Conservation (phyloP, 2,888 invertebrate genomes). For the Xestia sexstrigata region DNA sequence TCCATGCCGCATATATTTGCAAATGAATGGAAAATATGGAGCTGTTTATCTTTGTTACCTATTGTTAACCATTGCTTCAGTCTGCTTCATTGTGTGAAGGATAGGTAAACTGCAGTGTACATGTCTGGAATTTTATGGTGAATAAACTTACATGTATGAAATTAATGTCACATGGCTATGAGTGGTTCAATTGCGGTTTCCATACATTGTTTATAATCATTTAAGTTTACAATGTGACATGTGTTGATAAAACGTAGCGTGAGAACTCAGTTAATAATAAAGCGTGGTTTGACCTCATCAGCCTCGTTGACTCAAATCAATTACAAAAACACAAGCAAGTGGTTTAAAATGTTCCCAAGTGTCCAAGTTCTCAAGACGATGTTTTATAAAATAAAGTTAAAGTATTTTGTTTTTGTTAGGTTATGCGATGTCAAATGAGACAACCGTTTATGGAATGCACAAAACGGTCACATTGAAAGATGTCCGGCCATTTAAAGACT, state of each 20-base stretch:
- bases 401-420: neutral
- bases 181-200: conserved; percentile 11
- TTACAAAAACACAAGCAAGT: conserved; percentile 31
- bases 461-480: neutral
- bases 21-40: conserved; percentile 31
- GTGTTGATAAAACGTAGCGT: conserved; percentile 23
- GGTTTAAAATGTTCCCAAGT: neutral
- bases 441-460: neutral
- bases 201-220: conserved; percentile 4
- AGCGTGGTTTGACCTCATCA: conserved; percentile 38
- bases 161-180: conserved; percentile 21
- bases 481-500: neutral
- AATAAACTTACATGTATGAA: conserved; percentile 1
- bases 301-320: conserved; percentile 42
- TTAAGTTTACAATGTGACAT: conserved; percentile 9
- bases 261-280: conserved; percentile 35
- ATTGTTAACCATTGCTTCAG: conserved; percentile 22
- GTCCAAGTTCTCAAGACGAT: neutral
- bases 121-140: conserved; percentile 10
- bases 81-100: conserved; percentile 5
- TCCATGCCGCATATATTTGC: conserved; percentile 7
- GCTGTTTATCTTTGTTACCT: conserved; percentile 16
- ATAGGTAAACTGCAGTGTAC: neutral
- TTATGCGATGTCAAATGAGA: conserved; percentile 9
- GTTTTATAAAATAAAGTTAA: neutral